These are phyloP conservation scores for Lampropteryx suffumata DNA, from an alignment of 2,888 invertebrate genomes.

Conservation along the genomic window DNA sequence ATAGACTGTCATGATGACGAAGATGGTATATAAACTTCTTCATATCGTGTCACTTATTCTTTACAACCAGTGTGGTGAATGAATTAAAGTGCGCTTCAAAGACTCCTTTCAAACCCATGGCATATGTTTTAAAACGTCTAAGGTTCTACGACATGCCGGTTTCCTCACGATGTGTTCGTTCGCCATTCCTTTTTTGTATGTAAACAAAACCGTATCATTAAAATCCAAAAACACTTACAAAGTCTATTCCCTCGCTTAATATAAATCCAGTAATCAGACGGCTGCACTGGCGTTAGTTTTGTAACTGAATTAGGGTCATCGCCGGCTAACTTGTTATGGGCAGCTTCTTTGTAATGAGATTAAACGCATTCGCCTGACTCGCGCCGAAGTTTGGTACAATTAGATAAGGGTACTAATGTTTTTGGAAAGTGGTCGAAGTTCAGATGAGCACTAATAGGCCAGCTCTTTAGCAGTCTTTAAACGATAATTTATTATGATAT, in stretches of 20 bases:
- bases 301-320: conserved; percentile 29
- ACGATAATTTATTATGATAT: too few species aligned
- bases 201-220: background rate
- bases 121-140: too few species aligned
- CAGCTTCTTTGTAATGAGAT: conserved; percentile 26
- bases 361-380: conserved; percentile 20
- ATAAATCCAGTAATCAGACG: conserved; percentile 18
- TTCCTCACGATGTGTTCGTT: too few species aligned
- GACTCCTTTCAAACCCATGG: too few species aligned
- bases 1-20: too few species aligned
- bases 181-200: too few species aligned
- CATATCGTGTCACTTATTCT: too few species aligned
- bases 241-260: conserved; percentile 1
- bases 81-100: too few species aligned
- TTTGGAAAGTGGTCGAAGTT: background rate
- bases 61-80: too few species aligned
- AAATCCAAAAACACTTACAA: background rate
- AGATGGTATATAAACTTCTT: too few species aligned
- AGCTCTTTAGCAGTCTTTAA: too few species aligned
- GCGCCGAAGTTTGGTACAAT: conserved; percentile 4
- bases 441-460: background rate
- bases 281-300: conserved; percentile 16
- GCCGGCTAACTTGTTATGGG: conserved; percentile 19
- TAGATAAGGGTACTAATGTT: conserved; percentile 9
- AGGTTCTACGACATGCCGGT: too few species aligned